Percentiles rank a stretch among this genome's conserved stretches.
phyloP scores from a whole-genome alignment of 2,797 vertebrate species.

The Esox lucius region DNA sequence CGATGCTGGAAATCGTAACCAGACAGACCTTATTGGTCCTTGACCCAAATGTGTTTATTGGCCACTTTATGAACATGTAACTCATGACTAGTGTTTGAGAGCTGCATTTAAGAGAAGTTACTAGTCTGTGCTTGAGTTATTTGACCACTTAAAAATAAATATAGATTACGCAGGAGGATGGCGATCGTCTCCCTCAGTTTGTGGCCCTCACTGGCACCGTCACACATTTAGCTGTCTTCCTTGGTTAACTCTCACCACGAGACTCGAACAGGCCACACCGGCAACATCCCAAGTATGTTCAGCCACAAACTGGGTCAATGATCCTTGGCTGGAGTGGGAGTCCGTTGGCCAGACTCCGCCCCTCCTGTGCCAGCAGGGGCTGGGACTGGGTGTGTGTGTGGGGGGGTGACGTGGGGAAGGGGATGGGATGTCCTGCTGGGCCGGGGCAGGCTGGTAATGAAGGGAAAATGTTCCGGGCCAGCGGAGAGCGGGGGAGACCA shows the following conservation, averaged over 20 bases:
- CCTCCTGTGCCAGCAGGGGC: neutral
- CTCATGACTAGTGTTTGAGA: no score
- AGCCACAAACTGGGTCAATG: slow-evolving; percentile 32
- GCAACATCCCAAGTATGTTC: slow-evolving; percentile 19
- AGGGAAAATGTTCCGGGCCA: slow-evolving; percentile 32
- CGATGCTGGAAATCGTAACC: no score
- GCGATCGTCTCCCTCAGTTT: neutral
- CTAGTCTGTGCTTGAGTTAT: no score
- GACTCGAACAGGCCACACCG: slow-evolving; percentile 7
- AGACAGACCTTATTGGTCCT: no score
- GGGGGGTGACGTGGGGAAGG: slow-evolving; percentile 6
- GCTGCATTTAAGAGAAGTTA: no score
- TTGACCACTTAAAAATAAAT: no score
- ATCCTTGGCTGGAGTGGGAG: slow-evolving; percentile 7
- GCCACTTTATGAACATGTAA: no score
- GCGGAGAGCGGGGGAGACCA: slow-evolving; percentile 18
- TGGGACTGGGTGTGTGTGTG: slow-evolving; percentile 8
- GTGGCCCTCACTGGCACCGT: neutral
- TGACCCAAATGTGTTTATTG: no score
- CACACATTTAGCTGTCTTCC: neutral
- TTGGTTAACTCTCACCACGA: neutral
- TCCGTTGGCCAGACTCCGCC: neutral
- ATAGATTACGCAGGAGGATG: neutral
- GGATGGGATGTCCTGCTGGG: slow-evolving; percentile 23
- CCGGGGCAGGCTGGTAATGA: slow-evolving; percentile 31